Evolutionary conservation across 1,140 invertebrate species (phyloP), one percentile per base, ranked within the genome.

Genomic region (Trachymyrmex septentrionalis): DNA sequence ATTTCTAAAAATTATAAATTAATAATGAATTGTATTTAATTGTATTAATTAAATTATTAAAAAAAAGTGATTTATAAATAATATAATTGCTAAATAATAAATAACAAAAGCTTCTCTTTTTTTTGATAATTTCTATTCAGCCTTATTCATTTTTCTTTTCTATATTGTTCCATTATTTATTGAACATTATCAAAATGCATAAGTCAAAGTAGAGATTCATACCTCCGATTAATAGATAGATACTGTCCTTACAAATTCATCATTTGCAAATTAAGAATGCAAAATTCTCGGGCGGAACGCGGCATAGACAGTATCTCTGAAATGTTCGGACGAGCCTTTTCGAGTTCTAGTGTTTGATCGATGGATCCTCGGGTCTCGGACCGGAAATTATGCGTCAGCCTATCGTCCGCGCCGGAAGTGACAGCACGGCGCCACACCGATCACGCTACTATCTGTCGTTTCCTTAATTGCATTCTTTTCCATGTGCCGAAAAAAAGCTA

Each of bases 311-410:
- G 86, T 93, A 92, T 94, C 92, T 93, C 86, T 72, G 84, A 14
- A 44, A 84, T 48, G 63, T 24, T 86, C 38, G 78, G 85, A 86
- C 88, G 86, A 91, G 89, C 88, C 86, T 91, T 89, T 87, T 91
- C 88, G 87, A 80, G 69, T 87, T 88, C 87, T 80, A 92, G 78
- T 95, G 94, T 95, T 95, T 95, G 95, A 95, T 95, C 95, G 95
- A 95, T 95, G 93, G 92, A 94, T 95, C 91, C 90, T 89, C 87
- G 87, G 19, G 88, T 34, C 90, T 93, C 86, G 90, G 92, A 91
- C 92, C 94, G 94, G 95, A 95, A 95, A 95, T 95, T 95, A 95
- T 95, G 94, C 94, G 95, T 95, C 95, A 95, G 94, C 92, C 93
- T 93, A 94, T 95, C 93, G 86, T 92, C 85, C 91, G 91, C 85